phyloP scores from a whole-genome alignment of 2,797 vertebrate genomes.

The Molossus molossus region DNA sequence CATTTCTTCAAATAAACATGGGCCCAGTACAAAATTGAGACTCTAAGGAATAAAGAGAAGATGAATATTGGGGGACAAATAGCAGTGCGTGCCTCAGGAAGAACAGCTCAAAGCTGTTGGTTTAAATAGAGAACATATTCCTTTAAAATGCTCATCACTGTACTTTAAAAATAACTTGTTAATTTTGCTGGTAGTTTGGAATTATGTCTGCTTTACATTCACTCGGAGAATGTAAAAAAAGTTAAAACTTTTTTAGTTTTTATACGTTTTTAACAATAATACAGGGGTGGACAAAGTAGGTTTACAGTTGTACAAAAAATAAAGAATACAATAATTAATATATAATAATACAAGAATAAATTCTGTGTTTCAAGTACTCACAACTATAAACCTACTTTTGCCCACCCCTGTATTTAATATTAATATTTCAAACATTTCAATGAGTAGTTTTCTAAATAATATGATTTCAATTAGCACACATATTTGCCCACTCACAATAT shows the following conservation, averaged over 20 bases:
- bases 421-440: not conserved
- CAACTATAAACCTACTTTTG: not conserved
- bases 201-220: constrained; percentile 5
- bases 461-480: not conserved
- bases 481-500: constrained; percentile 8
- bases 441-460: not conserved
- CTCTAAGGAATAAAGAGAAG: not conserved
- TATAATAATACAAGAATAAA: not conserved
- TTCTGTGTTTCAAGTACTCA: not conserved
- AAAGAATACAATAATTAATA: not conserved
- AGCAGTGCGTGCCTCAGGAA: not conserved
- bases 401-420: not conserved
- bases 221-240: not conserved
- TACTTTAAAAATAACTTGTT: constrained; percentile 48
- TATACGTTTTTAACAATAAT: not conserved
- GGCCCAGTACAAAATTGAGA: not conserved
- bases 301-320: not conserved
- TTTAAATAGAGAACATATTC: not conserved
- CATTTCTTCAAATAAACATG: not conserved
- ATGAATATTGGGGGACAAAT: not conserved
- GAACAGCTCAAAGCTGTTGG: not conserved
- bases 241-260: constrained; percentile 31
- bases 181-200: not conserved
- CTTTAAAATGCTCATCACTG: not conserved
- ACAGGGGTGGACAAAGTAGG: not conserved